These are phyloP conservation scores for Pogona vitticeps DNA, from an alignment of 2,113 vertebrate genomes.

Conservation along the genomic window DNA sequence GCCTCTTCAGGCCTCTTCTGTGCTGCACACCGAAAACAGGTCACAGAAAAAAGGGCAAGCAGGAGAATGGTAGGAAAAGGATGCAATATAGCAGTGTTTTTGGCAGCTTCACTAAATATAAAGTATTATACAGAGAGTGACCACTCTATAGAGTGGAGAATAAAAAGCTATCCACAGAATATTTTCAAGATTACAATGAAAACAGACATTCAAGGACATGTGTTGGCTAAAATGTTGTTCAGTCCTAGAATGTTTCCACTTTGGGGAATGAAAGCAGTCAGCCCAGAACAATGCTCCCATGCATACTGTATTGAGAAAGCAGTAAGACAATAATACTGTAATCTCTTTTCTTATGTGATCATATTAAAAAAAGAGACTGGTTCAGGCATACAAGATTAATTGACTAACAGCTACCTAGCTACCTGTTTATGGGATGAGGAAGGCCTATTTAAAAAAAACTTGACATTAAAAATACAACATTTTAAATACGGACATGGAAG, in stretches of 20 bases:
- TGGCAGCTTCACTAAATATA: not conserved
- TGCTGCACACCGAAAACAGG: not conserved
- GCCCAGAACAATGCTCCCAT: not conserved
- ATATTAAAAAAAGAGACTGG: not conserved
- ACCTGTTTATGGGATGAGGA: too few species aligned
- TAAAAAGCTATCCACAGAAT: not conserved
- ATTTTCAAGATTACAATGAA: not conserved
- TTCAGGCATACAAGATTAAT: not conserved
- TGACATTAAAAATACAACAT: not conserved
- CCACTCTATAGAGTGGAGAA: not conserved
- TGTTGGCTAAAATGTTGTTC: not conserved
- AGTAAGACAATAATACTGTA: not conserved
- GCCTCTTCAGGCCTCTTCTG: not conserved
- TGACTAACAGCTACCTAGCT: not conserved
- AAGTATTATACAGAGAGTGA: too few species aligned
- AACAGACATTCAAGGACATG: not conserved
- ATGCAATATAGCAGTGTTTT: too few species aligned
- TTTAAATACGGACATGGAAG: not conserved
- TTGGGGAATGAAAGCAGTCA: not conserved
- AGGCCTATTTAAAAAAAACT: not conserved
- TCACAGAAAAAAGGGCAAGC: not conserved
- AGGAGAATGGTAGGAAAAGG: not conserved
- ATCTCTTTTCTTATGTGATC: not conserved
- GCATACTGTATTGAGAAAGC: not conserved
- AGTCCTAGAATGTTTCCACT: not conserved